These are phyloP conservation scores for Drosophila navojoa DNA, from an alignment of 1,140 invertebrate species.

Conservation along the genomic window DNA sequence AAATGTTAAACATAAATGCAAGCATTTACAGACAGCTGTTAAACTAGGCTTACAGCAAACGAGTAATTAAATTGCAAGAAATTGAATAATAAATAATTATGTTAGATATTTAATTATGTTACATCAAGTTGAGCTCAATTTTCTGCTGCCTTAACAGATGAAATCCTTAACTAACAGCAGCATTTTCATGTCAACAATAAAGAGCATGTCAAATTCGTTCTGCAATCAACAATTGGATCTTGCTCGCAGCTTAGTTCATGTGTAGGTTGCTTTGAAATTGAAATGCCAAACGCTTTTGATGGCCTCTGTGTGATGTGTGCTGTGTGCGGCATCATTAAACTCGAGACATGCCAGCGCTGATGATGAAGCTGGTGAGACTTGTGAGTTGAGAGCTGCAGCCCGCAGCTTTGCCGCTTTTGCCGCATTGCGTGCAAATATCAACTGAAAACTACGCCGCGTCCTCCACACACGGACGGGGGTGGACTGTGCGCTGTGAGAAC, in stretches of 20 bases:
- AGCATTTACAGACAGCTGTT: background rate
- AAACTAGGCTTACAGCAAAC: background rate
- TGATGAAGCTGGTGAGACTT: constrained; percentile 31
- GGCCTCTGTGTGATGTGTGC: constrained; percentile 29
- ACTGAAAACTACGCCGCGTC: constrained; percentile 31
- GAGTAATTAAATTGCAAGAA: too few relatives aligned
- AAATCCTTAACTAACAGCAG: background rate
- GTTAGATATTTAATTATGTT: too few relatives aligned
- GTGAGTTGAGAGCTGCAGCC: constrained; percentile 11
- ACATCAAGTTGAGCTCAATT: too few relatives aligned
- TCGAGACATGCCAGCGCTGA: constrained; percentile 37
- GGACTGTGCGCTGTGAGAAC: constrained; percentile 46
- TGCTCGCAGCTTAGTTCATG: constrained; percentile 32
- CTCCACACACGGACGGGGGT: constrained; percentile 26
- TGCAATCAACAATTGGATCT: background rate
- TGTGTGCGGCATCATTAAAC: constrained; percentile 71
- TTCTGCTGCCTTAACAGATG: too few relatives aligned
- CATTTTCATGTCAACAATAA: background rate
- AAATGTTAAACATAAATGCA: background rate
- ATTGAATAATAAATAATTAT: too few relatives aligned
- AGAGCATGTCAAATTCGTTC: constrained; percentile 32
- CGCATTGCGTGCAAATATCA: constrained; percentile 66
- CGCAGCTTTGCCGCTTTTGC: constrained; percentile 46
- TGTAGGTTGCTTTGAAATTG: constrained; percentile 64
- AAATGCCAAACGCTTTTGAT: constrained; percentile 77